Base-by-base conservation (phyloP, 2,888 invertebrate species). In the Muschampia plurimacula region DNA sequence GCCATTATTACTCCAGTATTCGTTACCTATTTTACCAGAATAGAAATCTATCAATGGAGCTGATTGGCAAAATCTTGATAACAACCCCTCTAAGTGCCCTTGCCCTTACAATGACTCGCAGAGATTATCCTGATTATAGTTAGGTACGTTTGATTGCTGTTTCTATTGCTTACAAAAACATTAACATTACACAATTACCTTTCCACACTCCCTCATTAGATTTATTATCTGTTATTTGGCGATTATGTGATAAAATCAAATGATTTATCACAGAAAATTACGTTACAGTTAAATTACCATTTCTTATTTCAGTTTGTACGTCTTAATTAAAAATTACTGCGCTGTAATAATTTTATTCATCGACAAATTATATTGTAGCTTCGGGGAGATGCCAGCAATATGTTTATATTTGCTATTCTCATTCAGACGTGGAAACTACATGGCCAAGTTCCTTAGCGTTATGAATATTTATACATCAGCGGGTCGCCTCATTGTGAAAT, bases 61-160 rank as follows among this genome's bases (percentile, higher is more conserved):
- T 93, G 92, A 93, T 93, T 93, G 88, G 83, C 79, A 69, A 81
- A 79, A 93, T 93, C 93, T 90, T 86, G 93, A 93, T 93, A 93
- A 89, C 82, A 75, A 71, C 77, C 82, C 86, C 83, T 65, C 75
- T 77, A 71, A 76, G 76, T 79, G 77, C 75, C 74, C 77, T 76
- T 77, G 76, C 78, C 80, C 82, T 82, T 82, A 81, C 83, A 80
- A 81, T 81, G 76, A 80, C 77, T 81, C 74, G 74, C 73, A 77
- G 79, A 71, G 81, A 79, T 81, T 76, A 78, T 70, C 75, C 76
- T 83, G 80, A 86, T 88, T 82, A 84, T 80, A 80, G 82, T 82
- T 79, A 32, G 32, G 32, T 32, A 78, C 83, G 71, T 75, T 76
- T 89, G 86, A 89, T 90, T 86, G 83, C 81, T 79, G 80, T 84